phyloP scores from a whole-genome alignment of 2,113 vertebrate genomes.

The Arizona elegans region DNA sequence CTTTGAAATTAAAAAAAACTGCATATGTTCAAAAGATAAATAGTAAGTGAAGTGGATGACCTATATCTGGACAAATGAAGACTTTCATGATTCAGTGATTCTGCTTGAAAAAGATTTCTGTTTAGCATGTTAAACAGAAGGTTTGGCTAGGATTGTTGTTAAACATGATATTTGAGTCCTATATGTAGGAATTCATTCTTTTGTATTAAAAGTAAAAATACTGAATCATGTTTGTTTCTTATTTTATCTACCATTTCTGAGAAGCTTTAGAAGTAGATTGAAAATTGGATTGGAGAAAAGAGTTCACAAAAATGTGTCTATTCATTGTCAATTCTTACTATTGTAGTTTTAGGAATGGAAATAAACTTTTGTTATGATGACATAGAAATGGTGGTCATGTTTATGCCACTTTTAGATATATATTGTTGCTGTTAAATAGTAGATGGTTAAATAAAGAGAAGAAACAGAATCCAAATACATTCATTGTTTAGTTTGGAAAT shows the following conservation, averaged over 20 bases:
- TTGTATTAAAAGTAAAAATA: neutral
- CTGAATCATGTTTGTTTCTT: neutral
- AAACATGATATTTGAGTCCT: neutral
- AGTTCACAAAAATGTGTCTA: neutral
- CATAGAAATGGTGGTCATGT: neutral
- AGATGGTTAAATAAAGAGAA: neutral
- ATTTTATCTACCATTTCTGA: neutral
- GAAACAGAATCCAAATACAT: neutral
- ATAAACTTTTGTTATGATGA: neutral
- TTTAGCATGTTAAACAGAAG: neutral
- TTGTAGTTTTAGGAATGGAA: neutral
- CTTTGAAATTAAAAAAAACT: neutral
- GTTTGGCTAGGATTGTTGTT: neutral
- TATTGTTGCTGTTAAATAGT: neutral
- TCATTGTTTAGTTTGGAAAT: neutral
- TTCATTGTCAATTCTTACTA: neutral
- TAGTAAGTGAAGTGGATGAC: neutral
- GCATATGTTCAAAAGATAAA: neutral
- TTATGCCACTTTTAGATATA: neutral
- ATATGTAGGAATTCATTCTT: neutral
- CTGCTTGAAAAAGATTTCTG: neutral
- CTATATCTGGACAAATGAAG: neutral
- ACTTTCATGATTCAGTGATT: neutral
- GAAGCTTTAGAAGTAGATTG: neutral
- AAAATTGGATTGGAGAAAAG: neutral